Evolutionary conservation across 2,113 vertebrate species (phyloP), one percentile per base, ranked within the genome.

Genomic region (Anthoscopus minutus): DNA sequence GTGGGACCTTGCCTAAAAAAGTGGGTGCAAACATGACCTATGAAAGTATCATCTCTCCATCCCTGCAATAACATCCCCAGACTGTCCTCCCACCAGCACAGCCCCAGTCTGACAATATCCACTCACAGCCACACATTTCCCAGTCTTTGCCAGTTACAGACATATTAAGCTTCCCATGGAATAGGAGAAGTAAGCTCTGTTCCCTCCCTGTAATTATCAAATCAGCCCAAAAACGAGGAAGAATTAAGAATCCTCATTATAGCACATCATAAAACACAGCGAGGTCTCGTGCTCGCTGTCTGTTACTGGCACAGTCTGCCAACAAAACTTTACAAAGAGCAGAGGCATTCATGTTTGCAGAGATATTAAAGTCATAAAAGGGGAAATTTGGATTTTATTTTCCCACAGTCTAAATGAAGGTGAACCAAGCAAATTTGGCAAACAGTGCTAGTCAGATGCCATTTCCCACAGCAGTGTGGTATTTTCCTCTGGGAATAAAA

Each of bases 401-500:
- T 98, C 98, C 97, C 98, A 98, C 97, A 97, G 96, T 90, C 97
- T 94, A 97, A 97, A 97, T 97, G 96, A 98, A 98, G 96, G 95
- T 97, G 97, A 96, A 97, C 96, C 96, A 96, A 94, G 96, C 82
- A 95, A 97, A 97, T 97, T 82, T 98, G 97, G 98, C 98, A 98
- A 97, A 96, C 81, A 94, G 76, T 33, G 38, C 97, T 96, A 86
- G 88, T 96, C 96, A 96, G 95, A 95, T 97, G 96, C 93, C 96
- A 96, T 98, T 99, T 99, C 98, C 98, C 98, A 98, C 98, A 98
- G 98, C 97, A 98, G 98, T 67, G 90, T 97, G 89, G 88, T 81
- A 97, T 96, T 98, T 98, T 97, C 93, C 97, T 98, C 98, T 99
- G 98, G 98, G 99, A 99, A 99, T 98, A 98, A 98, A 98, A 97